phyloP scores from a whole-genome alignment of 2,888 invertebrate genomes.

The Hecatera dysodea region DNA sequence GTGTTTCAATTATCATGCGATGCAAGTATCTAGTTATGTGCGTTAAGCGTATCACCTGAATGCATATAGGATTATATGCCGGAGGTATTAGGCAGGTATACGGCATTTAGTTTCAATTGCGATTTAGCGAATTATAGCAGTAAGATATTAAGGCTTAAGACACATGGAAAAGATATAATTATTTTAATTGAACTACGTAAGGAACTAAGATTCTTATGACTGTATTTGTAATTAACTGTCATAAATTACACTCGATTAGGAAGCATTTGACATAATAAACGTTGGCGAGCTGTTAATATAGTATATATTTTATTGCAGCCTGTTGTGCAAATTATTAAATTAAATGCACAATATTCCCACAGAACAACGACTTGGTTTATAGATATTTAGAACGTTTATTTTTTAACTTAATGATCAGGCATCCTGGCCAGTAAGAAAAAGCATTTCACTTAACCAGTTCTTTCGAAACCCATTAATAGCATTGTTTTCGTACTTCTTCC shows the following conservation, averaged over 20 bases:
- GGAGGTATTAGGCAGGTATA: constrained; percentile 17
- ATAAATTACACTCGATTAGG: background rate
- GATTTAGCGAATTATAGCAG: constrained; percentile 19
- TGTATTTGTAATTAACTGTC: background rate
- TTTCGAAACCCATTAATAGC: constrained; percentile 45
- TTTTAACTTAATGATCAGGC: constrained; percentile 5
- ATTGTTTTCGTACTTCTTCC: constrained; percentile 49
- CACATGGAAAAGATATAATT: background rate
- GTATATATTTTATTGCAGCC: background rate
- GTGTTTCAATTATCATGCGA: constrained; percentile 55
- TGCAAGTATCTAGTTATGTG: constrained; percentile 35
- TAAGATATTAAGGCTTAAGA: background rate
- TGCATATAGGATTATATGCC: constrained; percentile 40
- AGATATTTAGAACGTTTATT: background rate
- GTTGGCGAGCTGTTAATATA: constrained; percentile 1
- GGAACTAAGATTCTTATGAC: background rate
- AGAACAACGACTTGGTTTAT: background rate
- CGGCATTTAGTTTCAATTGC: constrained; percentile 36
- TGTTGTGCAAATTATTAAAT: constrained; percentile 12
- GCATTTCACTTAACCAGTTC: constrained; percentile 34
- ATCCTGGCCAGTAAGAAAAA: constrained; percentile 31
- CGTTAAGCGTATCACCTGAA: constrained; percentile 44
- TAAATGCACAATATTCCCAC: constrained; percentile 20
- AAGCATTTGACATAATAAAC: constrained; percentile 4
- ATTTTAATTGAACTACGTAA: constrained; percentile 8